Conservation (phyloP, 1,140 invertebrate species). For the Drosophila kanapiae region DNA sequence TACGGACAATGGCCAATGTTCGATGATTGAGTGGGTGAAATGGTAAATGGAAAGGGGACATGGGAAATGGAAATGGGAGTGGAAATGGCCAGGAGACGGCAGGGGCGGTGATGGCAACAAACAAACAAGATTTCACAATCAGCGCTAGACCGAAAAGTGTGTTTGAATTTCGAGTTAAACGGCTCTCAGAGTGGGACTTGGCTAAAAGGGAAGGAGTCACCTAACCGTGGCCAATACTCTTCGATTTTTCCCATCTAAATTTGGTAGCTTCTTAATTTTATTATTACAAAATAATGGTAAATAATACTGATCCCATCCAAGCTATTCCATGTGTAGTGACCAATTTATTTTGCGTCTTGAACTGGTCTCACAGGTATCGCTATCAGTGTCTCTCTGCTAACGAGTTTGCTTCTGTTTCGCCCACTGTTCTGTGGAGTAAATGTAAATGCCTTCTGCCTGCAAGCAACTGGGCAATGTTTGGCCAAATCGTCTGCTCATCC, state of each 20-base stretch:
- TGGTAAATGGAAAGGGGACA: background rate
- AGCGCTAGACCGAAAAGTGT: slow-evolving; percentile 72
- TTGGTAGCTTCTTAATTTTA: too few relatives aligned
- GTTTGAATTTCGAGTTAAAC: slow-evolving; percentile 73
- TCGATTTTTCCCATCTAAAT: too few relatives aligned
- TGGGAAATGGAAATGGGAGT: slow-evolving; percentile 3
- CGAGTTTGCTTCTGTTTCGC: slow-evolving; percentile 25
- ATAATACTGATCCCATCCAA: background rate
- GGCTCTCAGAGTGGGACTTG: slow-evolving; percentile 2
- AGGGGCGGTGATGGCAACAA: slow-evolving; percentile 41
- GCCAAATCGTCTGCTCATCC: slow-evolving; percentile 49
- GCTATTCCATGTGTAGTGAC: background rate
- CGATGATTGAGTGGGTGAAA: slow-evolving; percentile 35
- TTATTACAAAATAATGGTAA: too few relatives aligned
- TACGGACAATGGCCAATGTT: slow-evolving; percentile 42
- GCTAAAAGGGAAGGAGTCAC: too few relatives aligned
- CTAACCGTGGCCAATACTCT: too few relatives aligned
- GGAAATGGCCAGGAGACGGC: background rate
- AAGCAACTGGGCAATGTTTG: slow-evolving; percentile 51
- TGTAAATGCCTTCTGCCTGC: slow-evolving; percentile 56
- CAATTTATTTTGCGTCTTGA: background rate
- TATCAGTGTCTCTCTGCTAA: slow-evolving; percentile 23
- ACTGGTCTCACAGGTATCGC: slow-evolving; percentile 13
- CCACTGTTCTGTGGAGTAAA: slow-evolving; percentile 41
- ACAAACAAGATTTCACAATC: slow-evolving; percentile 81